A percentile compares a stretch with the other conserved stretches of the same genome.
Evolutionary conservation across 2,888 invertebrate species (phyloP).

Genomic region (Hypomecis atomaria): DNA sequence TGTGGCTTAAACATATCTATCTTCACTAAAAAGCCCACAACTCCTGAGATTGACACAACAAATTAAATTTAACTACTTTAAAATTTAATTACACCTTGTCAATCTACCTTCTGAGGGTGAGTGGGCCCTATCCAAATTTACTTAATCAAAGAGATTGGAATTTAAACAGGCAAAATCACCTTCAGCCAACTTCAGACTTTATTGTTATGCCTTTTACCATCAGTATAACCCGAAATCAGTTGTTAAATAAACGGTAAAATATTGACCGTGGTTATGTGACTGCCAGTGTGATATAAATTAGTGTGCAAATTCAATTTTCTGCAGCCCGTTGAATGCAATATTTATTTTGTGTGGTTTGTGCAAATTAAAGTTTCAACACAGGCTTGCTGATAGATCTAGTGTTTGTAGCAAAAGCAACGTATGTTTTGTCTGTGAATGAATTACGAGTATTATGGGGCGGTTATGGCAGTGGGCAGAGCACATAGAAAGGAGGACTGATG

Average conservation of each 20-base stretch:
- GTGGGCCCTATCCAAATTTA: constrained; percentile 21
- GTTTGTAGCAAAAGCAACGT: too few species aligned
- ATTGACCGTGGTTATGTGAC: constrained; percentile 14
- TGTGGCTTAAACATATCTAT: constrained; percentile 1
- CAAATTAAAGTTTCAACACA: background rate
- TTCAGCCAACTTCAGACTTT: constrained; percentile 18
- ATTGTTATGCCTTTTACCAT: constrained; percentile 34
- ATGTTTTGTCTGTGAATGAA: too few species aligned
- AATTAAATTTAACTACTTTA: constrained; percentile 11
- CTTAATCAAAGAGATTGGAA: constrained; percentile 31
- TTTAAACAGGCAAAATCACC: constrained; percentile 28
- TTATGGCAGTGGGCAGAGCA: too few species aligned
- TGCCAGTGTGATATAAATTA: constrained; percentile 6
- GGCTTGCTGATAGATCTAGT: too few species aligned
- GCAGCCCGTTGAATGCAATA: background rate
- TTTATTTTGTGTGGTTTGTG: constrained; percentile 9
- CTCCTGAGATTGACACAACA: constrained; percentile 5
- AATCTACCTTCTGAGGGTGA: constrained; percentile 15
- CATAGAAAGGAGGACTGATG: too few species aligned
- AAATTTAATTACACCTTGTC: constrained; percentile 30
- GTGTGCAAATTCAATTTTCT: constrained; percentile 10
- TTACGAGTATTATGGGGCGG: too few species aligned
- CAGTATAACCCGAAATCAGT: constrained; percentile 25
- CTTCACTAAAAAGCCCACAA: background rate
- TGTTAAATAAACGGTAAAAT: constrained; percentile 16